Evolutionary conservation across 2,113 vertebrate species (phyloP).

Genomic region (Nothoprocta pentlandii): DNA sequence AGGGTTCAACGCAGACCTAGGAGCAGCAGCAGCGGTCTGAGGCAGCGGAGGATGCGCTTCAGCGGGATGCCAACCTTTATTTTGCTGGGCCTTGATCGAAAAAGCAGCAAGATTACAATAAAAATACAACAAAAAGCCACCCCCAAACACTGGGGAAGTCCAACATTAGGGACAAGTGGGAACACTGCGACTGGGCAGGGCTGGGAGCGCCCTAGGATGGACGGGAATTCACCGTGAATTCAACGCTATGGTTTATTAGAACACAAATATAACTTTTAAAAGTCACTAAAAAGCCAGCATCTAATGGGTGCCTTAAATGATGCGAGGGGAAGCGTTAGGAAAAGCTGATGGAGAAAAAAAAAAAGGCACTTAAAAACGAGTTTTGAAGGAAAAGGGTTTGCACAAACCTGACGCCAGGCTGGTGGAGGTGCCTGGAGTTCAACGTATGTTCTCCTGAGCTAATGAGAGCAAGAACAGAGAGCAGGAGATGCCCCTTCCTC

Average conservation of each 20-base stretch:
- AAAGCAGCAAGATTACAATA: background rate
- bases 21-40: background rate
- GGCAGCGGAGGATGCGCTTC: background rate
- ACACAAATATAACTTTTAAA: background rate
- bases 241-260: background rate
- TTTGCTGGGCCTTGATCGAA: background rate
- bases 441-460: background rate
- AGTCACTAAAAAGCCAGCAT: background rate
- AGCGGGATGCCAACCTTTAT: background rate
- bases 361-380: conserved; percentile 73
- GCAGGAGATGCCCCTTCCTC: background rate
- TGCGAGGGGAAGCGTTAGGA: background rate
- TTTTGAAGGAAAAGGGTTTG: conserved; percentile 24
- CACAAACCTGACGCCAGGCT: background rate
- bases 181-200: background rate
- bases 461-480: background rate
- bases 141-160: too few species aligned
- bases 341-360: conserved; percentile 11
- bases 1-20: background rate
- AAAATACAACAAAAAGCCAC: accelerated
- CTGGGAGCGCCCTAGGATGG: accelerated
- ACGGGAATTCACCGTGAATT: background rate
- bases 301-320: background rate
- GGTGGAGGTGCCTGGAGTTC: background rate
- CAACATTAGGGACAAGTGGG: background rate